Base-by-base conservation (phyloP, 2,888 invertebrate genomes). In the Nemapogon koenigi region DNA sequence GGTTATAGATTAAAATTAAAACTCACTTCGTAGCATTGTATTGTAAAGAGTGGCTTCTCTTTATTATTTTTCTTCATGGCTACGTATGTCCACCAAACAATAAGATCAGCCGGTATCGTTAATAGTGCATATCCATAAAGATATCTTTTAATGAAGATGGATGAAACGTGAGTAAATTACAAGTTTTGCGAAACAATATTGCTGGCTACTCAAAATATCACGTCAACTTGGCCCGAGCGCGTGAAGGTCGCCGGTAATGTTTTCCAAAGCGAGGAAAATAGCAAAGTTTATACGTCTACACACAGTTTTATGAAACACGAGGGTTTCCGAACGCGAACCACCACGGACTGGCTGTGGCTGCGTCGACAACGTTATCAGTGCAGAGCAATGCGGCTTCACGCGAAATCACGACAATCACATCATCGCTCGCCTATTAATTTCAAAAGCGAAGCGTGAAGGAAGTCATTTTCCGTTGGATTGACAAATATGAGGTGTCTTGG, bases 21-120 rank as follows among this genome's bases (percentile, higher is more conserved):
- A 81, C 83, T 82, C 71, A 84, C 83, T 80, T 82, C 81, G 51
- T 83, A 84, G 52, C 83, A 83, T 57, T 83, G 83, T 49, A 84
- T 75, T 39, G 81, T 62, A 49, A 84, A 81, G 43, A 83, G 52
- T 35, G 83, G 83, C 54, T 81, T 81, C 11, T 63, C 59, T 55
- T 63, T 67, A 43, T 48, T 53, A 47, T 50, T 62, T 30, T 40
- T 42, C 49, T 57, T 70, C 64, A 69, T 75, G 69, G 48, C 63
- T 36, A 39, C 13, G 14, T 8, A n/a, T 19, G 18, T 15, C 16
- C 29, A 28, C 35, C 37, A 30, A 29, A 38, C 16, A 33, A 25
- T 14, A 35, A 19, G 31, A 36, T 37, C 29, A 27, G 30, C n/a
- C 16, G 27, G 15, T 16, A 31, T 36, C 39, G 47, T 47, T 39